Evolutionary conservation across 23 tunicate genomes (phyloP).

Genomic region (Oikopleura albicans): DNA sequence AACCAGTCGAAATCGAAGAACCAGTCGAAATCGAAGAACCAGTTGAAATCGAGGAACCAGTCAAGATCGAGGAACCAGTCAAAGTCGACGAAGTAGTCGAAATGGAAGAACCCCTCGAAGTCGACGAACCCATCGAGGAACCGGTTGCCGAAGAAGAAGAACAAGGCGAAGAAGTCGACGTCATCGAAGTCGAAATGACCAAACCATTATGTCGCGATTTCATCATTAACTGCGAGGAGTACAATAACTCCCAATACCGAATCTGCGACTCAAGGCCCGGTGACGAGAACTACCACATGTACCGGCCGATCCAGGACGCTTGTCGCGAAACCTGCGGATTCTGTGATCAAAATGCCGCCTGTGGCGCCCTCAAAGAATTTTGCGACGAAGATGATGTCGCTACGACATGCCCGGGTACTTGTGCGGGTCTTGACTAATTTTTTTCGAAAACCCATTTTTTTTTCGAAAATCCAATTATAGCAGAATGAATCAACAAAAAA

Average conservation of each 20-base stretch:
- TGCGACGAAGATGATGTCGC: conserved; percentile 8
- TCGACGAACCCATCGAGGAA: neutral
- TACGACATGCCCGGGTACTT: neutral
- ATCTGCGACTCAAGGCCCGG: neutral
- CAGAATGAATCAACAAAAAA: no score
- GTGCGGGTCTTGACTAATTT: neutral
- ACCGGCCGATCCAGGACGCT: neutral
- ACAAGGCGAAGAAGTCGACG: neutral
- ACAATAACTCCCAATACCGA: neutral
- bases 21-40: no score
- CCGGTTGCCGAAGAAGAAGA: neutral
- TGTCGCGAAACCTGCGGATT: conserved; percentile 12
- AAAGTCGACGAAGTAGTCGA: neutral
- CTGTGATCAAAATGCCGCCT: neutral
- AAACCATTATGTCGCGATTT: neutral
- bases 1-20: no score
- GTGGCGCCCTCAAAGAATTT: neutral
- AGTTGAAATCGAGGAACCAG: no score
- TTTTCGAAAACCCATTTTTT: no score
- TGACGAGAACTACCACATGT: neutral
- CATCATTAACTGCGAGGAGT: conserved; percentile 4
- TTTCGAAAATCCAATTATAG: no score
- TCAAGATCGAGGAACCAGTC: neutral
- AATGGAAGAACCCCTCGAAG: neutral
- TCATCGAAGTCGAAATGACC: neutral